A percentile compares a stretch with the other conserved stretches of the same genome.
Conservation (phyloP, 2,113 vertebrate species). For the Clarias magur region DNA sequence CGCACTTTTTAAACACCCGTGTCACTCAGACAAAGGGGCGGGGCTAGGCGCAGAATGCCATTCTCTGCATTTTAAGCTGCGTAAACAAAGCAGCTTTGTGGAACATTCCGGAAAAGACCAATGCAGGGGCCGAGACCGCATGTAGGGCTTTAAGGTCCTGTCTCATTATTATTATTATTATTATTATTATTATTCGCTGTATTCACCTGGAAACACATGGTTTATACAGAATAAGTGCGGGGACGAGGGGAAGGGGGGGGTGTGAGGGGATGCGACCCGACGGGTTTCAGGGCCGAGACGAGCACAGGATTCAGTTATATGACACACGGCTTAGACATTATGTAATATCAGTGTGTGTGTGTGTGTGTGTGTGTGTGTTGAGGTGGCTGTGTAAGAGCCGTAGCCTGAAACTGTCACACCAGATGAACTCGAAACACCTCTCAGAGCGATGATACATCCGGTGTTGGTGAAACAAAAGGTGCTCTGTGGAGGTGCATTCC, state of each 20-base stretch:
- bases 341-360: neutral
- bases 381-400: neutral
- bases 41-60: neutral
- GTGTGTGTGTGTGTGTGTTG: constrained; percentile 11
- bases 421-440: constrained; percentile 15
- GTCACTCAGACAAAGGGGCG: neutral
- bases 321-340: constrained; percentile 12
- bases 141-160: neutral
- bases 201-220: too few species aligned
- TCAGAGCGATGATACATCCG: constrained; percentile 58
- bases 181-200: neutral
- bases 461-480: constrained; percentile 42
- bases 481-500: constrained; percentile 28
- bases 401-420: neutral
- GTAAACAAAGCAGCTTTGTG: constrained; percentile 10
- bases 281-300: neutral
- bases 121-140: too few species aligned
- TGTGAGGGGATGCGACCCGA: neutral
- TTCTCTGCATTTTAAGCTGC: neutral
- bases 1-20: neutral
- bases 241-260: neutral
- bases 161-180: neutral
- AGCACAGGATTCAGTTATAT: neutral
- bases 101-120: neutral
- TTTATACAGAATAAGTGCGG: neutral